phyloP scores from a whole-genome alignment of 2,797 vertebrate genomes.

The Esox masquinongy region DNA sequence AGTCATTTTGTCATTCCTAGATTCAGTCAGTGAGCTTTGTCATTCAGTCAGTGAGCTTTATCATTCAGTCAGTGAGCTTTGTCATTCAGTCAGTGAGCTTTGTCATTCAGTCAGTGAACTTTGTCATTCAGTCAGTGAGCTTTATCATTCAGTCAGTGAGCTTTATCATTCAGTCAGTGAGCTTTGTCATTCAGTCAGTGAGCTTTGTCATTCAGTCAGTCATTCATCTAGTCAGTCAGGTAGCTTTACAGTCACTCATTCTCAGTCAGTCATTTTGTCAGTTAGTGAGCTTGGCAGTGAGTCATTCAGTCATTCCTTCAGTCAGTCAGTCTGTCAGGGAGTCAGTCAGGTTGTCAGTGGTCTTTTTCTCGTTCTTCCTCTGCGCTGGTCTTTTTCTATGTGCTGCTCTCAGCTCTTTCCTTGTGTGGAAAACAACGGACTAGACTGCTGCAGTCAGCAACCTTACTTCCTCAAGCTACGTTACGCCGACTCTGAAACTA shows the following conservation, averaged over 20 bases:
- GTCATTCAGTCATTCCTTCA: neutral
- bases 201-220: neutral
- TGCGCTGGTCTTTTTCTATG: slow-evolving; percentile 35
- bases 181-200: neutral
- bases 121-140: too few relatives aligned
- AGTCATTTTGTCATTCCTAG: too few relatives aligned
- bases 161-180: neutral
- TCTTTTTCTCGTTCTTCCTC: slow-evolving; percentile 17
- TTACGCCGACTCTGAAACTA: slow-evolving; percentile 35
- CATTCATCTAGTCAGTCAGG: too few relatives aligned
- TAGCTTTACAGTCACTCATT: too few relatives aligned
- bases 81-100: neutral
- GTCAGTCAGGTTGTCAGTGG: neutral
- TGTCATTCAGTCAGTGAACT: neutral
- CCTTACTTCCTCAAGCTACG: slow-evolving; percentile 70
- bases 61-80: neutral
- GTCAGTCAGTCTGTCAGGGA: neutral
- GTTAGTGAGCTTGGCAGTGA: neutral
- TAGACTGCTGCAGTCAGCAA: slow-evolving; percentile 77
- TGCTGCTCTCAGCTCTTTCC: slow-evolving; percentile 72
- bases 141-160: neutral
- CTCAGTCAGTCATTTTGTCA: neutral
- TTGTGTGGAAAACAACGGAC: slow-evolving; percentile 70
- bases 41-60: too few relatives aligned
- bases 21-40: too few relatives aligned